Conservation (phyloP, 1,140 invertebrate species). For the Orchestia grillus region DNA sequence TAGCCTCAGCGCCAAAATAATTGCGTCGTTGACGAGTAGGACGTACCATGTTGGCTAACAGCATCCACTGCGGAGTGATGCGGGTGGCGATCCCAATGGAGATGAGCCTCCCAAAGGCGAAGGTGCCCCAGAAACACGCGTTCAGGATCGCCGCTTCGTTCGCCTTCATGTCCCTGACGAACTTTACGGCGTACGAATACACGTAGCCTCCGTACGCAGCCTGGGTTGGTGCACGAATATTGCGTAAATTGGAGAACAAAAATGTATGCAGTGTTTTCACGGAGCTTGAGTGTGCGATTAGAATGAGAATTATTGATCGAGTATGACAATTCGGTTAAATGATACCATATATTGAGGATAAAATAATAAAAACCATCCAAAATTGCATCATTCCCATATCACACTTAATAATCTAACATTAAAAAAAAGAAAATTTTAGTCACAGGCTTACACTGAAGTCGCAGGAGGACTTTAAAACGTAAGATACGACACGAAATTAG, state of each 20-base stretch:
- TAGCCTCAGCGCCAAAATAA: too few species aligned
- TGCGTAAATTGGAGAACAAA: background rate
- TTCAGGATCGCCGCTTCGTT: slow-evolving; percentile 73
- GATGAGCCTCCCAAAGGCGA: slow-evolving; percentile 73
- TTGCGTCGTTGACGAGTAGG: too few species aligned
- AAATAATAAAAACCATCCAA: too few species aligned
- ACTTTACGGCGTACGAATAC: slow-evolving; percentile 74
- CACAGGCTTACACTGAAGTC: too few species aligned
- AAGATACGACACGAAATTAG: too few species aligned
- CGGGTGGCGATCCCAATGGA: slow-evolving; percentile 72
- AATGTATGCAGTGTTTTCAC: background rate
- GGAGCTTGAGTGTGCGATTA: background rate
- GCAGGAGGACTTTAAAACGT: too few species aligned
- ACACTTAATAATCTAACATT: too few species aligned
- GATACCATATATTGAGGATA: too few species aligned
- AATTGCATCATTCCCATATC: too few species aligned
- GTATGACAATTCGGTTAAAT: too few species aligned
- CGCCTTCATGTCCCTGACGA: slow-evolving; percentile 71
- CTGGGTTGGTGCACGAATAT: slow-evolving; percentile 69
- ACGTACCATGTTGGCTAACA: slow-evolving; percentile 73
- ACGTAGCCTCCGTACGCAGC: slow-evolving; percentile 74
- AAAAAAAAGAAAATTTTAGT: too few species aligned
- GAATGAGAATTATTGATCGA: background rate
- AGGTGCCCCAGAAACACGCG: slow-evolving; percentile 74
- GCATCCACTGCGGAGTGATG: slow-evolving; percentile 73